phyloP scores from a whole-genome alignment of 1,140 invertebrate genomes.

The Cheumatopsyche charites region DNA sequence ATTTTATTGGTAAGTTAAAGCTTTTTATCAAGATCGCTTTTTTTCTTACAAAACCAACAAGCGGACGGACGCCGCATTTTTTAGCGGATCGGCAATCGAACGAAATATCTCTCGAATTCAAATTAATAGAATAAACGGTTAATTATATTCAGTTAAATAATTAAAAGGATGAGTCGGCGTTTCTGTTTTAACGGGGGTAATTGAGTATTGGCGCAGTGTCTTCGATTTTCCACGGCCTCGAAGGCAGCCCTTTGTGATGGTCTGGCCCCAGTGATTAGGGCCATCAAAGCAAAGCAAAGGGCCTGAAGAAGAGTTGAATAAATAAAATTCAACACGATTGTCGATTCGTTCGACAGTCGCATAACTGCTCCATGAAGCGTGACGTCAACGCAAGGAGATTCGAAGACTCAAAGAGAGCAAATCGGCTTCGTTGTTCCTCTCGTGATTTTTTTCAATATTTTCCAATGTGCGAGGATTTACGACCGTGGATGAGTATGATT shows the following conservation, averaged over 20 bases:
- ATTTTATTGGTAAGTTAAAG: conserved; percentile 23
- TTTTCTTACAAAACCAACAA: background rate
- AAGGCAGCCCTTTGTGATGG: conserved; percentile 13
- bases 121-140: no score
- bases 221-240: conserved; percentile 9
- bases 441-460: background rate
- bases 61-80: no score
- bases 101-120: no score
- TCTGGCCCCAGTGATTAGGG: background rate
- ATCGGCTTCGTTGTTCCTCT: no score
- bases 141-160: conserved; percentile 19
- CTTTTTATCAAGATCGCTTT: conserved; percentile 6
- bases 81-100: no score
- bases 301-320: background rate
- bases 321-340: conserved; percentile 3
- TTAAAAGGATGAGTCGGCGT: conserved; percentile 28
- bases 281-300: conserved; percentile 2
- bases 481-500: background rate
- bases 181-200: conserved; percentile 1
- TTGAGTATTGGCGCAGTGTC: conserved; percentile 23
- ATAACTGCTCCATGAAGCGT: background rate
- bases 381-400: background rate
- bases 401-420: background rate
- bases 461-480: background rate
- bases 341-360: conserved; percentile 10